Percentiles rank a stretch among this genome's conserved stretches.
phyloP scores from a whole-genome alignment of 1,140 invertebrate genomes.

The Steinernema feltiae region DNA sequence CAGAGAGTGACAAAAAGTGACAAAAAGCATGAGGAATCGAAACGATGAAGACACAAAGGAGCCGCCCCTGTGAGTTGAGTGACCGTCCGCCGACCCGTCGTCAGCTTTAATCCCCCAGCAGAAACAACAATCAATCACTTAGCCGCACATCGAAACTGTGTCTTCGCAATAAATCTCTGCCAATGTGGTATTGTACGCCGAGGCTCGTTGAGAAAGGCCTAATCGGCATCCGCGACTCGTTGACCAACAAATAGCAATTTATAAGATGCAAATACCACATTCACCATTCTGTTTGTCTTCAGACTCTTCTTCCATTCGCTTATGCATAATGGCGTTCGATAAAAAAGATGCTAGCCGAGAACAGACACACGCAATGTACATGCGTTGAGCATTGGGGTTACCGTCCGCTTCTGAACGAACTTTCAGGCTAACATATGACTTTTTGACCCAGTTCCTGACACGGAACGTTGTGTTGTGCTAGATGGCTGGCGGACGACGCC shows the following conservation, averaged over 20 bases:
- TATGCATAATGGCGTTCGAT: too few relatives aligned
- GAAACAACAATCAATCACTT: conserved; percentile 7
- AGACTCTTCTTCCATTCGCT: too few relatives aligned
- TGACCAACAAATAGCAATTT: background rate
- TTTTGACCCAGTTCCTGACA: too few relatives aligned
- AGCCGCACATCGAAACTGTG: conserved; percentile 8
- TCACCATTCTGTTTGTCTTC: background rate
- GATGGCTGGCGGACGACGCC: too few relatives aligned
- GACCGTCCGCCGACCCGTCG: background rate
- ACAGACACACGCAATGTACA: too few relatives aligned
- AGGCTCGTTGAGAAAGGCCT: background rate
- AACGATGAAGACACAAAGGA: background rate
- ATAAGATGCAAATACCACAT: background rate
- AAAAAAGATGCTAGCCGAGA: too few relatives aligned
- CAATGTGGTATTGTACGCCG: conserved; percentile 1
- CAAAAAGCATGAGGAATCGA: background rate
- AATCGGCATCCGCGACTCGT: background rate
- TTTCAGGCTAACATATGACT: too few relatives aligned
- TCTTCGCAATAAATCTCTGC: background rate
- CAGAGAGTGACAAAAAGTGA: too few relatives aligned
- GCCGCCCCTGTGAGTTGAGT: background rate
- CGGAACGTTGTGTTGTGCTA: too few relatives aligned
- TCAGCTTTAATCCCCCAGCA: background rate
- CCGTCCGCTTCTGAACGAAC: too few relatives aligned
- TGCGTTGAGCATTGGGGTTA: too few relatives aligned